Percentiles rank a stretch among this genome's conserved stretches.
These are phyloP conservation scores for Struthio camelus DNA, from an alignment of 2,113 vertebrate genomes.

Conservation along the genomic window DNA sequence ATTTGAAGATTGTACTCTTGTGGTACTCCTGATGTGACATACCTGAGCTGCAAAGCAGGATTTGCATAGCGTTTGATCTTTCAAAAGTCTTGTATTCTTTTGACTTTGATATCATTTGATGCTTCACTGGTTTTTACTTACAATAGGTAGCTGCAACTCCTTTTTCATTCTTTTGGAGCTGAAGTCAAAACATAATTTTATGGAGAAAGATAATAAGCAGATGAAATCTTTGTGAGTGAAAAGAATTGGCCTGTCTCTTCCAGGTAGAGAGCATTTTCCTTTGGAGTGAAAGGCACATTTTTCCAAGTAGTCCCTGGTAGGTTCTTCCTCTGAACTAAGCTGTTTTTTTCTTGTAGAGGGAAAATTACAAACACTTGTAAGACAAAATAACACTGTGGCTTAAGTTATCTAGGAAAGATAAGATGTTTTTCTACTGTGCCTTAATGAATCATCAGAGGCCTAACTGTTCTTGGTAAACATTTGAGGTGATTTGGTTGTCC, in stretches of 20 bases:
- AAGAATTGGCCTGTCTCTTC: neutral
- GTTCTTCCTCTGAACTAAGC: neutral
- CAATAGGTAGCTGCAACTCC: slow-evolving; percentile 11
- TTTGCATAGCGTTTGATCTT: slow-evolving; percentile 46
- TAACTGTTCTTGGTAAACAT: neutral
- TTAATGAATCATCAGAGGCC: neutral
- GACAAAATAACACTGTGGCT: neutral
- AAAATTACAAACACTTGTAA: neutral
- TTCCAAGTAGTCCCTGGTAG: neutral
- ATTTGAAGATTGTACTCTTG: neutral
- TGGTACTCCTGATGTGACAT: neutral
- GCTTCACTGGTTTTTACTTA: slow-evolving; percentile 45
- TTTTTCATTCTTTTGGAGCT: neutral
- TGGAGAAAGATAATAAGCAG: slow-evolving; percentile 12
- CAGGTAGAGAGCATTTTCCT: neutral
- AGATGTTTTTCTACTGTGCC: neutral
- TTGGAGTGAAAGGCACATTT: neutral
- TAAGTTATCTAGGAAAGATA: neutral
- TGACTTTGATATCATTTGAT: slow-evolving; percentile 1
- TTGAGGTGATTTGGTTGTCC: neutral
- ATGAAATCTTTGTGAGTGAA: neutral
- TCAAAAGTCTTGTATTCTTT: slow-evolving; percentile 5
- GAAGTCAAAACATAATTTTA: slow-evolving; percentile 20
- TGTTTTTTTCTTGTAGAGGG: neutral
- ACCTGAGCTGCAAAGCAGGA: neutral